A percentile compares a stretch with the other conserved stretches of the same genome.
phyloP scores from a whole-genome alignment of 2,888 invertebrate genomes.

The Lomographa bimaculata region DNA sequence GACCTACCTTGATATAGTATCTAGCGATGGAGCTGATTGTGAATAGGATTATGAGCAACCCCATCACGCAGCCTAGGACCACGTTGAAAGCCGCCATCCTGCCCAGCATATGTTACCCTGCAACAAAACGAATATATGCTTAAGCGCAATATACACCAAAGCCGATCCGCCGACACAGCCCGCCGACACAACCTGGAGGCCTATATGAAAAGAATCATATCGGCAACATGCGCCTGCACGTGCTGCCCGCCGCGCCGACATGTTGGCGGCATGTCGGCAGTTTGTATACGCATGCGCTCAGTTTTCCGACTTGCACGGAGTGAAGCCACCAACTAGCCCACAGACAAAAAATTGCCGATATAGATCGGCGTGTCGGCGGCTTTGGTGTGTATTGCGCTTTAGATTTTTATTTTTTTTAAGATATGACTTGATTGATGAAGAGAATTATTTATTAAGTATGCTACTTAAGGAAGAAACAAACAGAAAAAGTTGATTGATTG shows the following conservation, averaged over 20 bases:
- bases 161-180: background rate
- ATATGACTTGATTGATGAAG: no score
- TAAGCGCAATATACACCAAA: background rate
- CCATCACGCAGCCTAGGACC: conserved; percentile 77
- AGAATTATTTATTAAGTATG: no score
- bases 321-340: no score
- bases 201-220: conserved; percentile 26
- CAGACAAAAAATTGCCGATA: no score
- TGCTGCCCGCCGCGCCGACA: conserved; percentile 24
- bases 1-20: conserved; percentile 86
- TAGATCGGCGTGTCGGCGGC: no score
- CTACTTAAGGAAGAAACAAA: no score
- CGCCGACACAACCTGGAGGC: conserved; percentile 24
- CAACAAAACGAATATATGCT: conserved; percentile 18
- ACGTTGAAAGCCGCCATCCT: conserved; percentile 75
- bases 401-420: no score
- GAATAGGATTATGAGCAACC: conserved; percentile 70
- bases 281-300: background rate
- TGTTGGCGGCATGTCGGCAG: conserved; percentile 7
- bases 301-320: background rate
- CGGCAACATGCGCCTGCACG: conserved; percentile 29
- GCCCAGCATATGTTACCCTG: conserved; percentile 11
- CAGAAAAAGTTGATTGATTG: no score
- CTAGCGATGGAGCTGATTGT: conserved; percentile 85
- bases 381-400: no score